Conservation (phyloP, 2,888 invertebrate genomes). For the Xanthia togata region DNA sequence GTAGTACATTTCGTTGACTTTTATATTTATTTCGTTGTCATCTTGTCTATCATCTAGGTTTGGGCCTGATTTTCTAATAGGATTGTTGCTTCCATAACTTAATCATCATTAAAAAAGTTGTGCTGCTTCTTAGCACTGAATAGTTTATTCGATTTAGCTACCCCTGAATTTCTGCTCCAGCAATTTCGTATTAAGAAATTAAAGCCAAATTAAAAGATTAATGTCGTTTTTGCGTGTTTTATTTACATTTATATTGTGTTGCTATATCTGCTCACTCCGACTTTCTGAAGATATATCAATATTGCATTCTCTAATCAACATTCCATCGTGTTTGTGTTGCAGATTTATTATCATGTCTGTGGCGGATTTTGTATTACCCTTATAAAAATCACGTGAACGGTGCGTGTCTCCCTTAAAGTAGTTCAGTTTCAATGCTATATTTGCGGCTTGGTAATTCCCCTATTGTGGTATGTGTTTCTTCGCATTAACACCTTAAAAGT, state of each 20-base stretch:
- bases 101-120: not conserved
- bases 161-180: not conserved
- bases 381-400: conserved; percentile 14
- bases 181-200: not conserved
- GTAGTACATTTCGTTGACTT: not conserved
- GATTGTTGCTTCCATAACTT: not conserved
- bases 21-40: too few relatives aligned
- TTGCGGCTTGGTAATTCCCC: conserved; percentile 2
- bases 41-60: not conserved
- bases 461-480: not conserved
- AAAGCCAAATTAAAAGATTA: conserved; percentile 20
- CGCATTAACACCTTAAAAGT: not conserved
- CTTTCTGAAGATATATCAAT: conserved; percentile 34
- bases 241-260: not conserved
- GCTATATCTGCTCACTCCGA: conserved; percentile 12
- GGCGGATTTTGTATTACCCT: conserved; percentile 24
- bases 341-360: conserved; percentile 17
- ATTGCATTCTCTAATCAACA: conserved; percentile 42
- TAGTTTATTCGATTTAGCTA: not conserved
- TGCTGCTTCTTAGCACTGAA: not conserved
- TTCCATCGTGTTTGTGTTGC: conserved; percentile 11
- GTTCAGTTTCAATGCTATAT: conserved; percentile 9
- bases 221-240: conserved; percentile 41
- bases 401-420: not conserved
- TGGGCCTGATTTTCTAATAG: not conserved